phyloP scores from a whole-genome alignment of 1,140 invertebrate species.

The Proctacanthus coquilletti region DNA sequence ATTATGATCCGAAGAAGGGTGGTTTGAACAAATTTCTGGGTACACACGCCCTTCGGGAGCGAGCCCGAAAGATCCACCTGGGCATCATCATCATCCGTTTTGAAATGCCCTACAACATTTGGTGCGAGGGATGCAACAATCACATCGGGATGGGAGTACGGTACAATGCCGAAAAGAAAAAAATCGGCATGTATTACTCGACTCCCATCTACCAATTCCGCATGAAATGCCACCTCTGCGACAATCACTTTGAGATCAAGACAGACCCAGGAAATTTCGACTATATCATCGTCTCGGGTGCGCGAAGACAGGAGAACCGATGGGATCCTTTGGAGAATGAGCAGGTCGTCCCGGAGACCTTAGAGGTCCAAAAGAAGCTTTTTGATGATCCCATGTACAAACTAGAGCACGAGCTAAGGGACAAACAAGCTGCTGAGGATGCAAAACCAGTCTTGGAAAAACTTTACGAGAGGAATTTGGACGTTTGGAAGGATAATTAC shows the following conservation, averaged over 20 bases:
- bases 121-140: slow-evolving; percentile 95
- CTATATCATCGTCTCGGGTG: slow-evolving; percentile 90
- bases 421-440: slow-evolving; percentile 53
- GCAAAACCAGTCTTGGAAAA: slow-evolving; percentile 53
- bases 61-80: slow-evolving; percentile 84
- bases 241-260: slow-evolving; percentile 97
- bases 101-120: slow-evolving; percentile 99
- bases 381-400: slow-evolving; percentile 94
- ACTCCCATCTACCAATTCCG: slow-evolving; percentile 96
- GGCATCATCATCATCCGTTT: slow-evolving; percentile 97
- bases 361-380: slow-evolving; percentile 70
- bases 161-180: slow-evolving; percentile 98
- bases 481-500: slow-evolving; percentile 79
- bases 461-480: slow-evolving; percentile 62
- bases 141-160: slow-evolving; percentile 98
- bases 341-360: slow-evolving; percentile 81
- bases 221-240: slow-evolving; percentile 98
- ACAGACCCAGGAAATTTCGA: slow-evolving; percentile 97
- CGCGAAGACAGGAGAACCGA: slow-evolving; percentile 88
- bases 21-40: slow-evolving; percentile 89
- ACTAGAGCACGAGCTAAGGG: slow-evolving; percentile 78
- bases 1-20: slow-evolving; percentile 78
- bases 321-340: slow-evolving; percentile 97
- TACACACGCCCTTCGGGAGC: slow-evolving; percentile 88
- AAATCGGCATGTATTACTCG: slow-evolving; percentile 96